Evolutionary conservation across 35 echinoderm and acorn worm species (phyloP), one percentile per base, ranked within the genome.

Genomic region (Stichopus chloronotus): DNA sequence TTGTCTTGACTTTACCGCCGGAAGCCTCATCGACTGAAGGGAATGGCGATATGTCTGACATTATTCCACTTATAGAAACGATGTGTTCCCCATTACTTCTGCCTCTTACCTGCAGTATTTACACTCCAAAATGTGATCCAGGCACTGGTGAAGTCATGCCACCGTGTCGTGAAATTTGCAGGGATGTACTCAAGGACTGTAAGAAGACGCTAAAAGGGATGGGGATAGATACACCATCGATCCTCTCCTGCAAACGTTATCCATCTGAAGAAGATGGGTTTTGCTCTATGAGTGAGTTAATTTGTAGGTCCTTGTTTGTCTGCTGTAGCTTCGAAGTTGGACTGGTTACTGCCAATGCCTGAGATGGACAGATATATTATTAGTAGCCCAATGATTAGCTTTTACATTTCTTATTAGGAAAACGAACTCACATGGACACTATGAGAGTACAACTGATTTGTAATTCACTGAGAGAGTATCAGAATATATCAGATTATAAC

Each of bases 171-270:
- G 87, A 89, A 55, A 72, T 89, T 3, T 89, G 87, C 65, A 57
- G 87, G 22, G 7, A 72, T 55, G 65, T 89, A 7, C 57, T 89
- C 17, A 89, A 71, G 13, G 59, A 65, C 17, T 89, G 87, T 55
- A 89, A 89, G 60, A 89, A 89, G 87, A 71, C 60, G 5, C 9
- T 89, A 6, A 89, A 89, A n/a, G 52, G 8, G 3, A 72, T 43
- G 60, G 65, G 61, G 52, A 54, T 89, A 17, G 87, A 89, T 3
- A 6, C 52, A 16, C 87, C 87, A 8, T 19, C 58, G n/a, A 9
- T 89, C 2, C 52, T 89, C 30, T 89, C 87, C 5, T 89, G 87
- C 60, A 89, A 89, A 25, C 59, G 52, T 6, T 89, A 89, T 74
- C 59, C 87, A 19, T 89, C 87, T 5, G 10, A 53, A 17, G 87